Evolutionary conservation across 2,797 vertebrate genomes (phyloP), one percentile per base, ranked within the genome.

Genomic region (Streptopelia turtur): DNA sequence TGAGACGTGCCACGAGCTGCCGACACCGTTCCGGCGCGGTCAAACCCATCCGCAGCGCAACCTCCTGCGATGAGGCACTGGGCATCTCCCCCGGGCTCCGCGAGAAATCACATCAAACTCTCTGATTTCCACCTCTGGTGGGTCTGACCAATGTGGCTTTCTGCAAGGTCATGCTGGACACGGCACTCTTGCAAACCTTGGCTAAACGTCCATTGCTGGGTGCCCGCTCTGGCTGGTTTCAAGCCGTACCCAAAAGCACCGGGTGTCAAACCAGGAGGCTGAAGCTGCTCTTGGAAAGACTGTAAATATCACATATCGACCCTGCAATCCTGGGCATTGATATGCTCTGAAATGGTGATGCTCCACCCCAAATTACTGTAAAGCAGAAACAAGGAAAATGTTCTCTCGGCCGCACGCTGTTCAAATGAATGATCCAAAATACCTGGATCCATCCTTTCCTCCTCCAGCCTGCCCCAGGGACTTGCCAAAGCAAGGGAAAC

Each of bases 31-130:
- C 17, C 72, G 13, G 65, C 47, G 10, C 23, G 0, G 49, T 1
- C 25, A 39, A 39, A 39, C 2, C 83, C 68, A 9, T 3, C 61
- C 4, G 4, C 35, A 2, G 41, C 1, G 11, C 1, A 23, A 41
- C 66, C 33, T 5, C 5, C 5, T 0, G 65, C 5, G 9, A 65
- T 0, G 0, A 10, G 10, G 57, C 0, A 35, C 16, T 14, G 20
- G 49, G 37, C 83, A 8, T 24, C 28, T 1, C 13, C 20, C 18
- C 37, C 37, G 9, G 53, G 30, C 22, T 20, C 35, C 11, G n/a
- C 2, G 3, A 68, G 61, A 56, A 63, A 87, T 5, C 33, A 0
- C 56, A 37, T 9, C 60, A 14, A 13, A 30, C 56, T 16, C 57
- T 23, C 50, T 4, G 5, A 2, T 10, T 6, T 37, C 37, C 37